Evolutionary conservation across 2,888 invertebrate genomes (phyloP).

Genomic region (Epistrophe grossulariae): DNA sequence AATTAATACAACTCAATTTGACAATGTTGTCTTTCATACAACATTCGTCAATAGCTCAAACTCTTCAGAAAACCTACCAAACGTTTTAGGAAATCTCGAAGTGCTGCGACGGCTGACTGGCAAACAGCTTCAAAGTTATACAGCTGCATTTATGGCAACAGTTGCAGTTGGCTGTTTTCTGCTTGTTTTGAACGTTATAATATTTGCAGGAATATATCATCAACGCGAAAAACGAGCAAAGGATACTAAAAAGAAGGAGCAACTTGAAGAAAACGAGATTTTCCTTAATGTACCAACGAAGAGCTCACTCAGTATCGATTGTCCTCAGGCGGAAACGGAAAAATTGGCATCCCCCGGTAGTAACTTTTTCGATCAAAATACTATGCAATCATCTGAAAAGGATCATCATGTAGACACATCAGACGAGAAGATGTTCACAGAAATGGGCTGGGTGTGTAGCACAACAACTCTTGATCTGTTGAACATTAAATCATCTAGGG

Average conservation of each 20-base stretch:
- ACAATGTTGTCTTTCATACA: conserved; percentile 76
- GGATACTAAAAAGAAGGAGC: conserved; percentile 91
- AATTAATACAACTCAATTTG: conserved; percentile 86
- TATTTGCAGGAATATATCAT: conserved; percentile 95
- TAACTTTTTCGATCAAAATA: conserved; percentile 87
- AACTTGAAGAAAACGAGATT: conserved; percentile 85
- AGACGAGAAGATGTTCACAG: conserved; percentile 68
- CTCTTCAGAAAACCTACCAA: conserved; percentile 41
- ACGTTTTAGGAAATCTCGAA: conserved; percentile 86
- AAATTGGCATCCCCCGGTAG: conserved; percentile 86
- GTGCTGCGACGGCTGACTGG: conserved; percentile 89
- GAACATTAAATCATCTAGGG: conserved; percentile 79
- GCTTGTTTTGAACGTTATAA: conserved; percentile 91
- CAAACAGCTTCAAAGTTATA: conserved; percentile 94
- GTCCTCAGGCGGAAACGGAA: conserved; percentile 30
- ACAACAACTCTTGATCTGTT: conserved; percentile 81
- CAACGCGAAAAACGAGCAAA: conserved; percentile 89
- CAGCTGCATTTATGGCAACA: conserved; percentile 94
- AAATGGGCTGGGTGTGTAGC: conserved; percentile 78
- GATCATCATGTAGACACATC: conserved; percentile 2
- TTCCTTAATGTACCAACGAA: conserved; percentile 43
- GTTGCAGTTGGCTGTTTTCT: conserved; percentile 94
- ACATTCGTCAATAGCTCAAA: conserved; percentile 50
- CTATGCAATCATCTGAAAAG: conserved; percentile 80
- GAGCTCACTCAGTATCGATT: conserved; percentile 10